Conservation (phyloP, 1,140 invertebrate genomes). For the Metopolophium dirhodum region DNA sequence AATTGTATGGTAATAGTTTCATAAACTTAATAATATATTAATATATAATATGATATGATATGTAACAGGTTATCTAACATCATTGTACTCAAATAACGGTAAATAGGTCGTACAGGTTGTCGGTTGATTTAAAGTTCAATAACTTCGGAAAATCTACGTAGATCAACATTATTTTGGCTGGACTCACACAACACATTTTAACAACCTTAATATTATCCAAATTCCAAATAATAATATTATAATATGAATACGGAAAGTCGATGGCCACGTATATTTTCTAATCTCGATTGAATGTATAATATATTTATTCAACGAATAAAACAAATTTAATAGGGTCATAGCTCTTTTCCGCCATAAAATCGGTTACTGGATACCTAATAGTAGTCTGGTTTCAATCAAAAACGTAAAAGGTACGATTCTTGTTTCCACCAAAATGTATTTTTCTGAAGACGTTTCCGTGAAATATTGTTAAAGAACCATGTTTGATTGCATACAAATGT, state of each 20-base stretch:
- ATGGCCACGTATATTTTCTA: background rate
- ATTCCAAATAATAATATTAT: background rate
- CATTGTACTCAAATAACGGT: constrained; percentile 19
- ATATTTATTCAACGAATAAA: background rate
- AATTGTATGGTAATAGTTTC: constrained; percentile 17
- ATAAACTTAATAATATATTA: background rate
- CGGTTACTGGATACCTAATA: background rate
- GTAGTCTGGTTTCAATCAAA: background rate
- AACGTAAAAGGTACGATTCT: background rate
- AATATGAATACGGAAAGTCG: background rate
- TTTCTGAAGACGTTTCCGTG: background rate
- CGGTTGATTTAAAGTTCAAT: constrained; percentile 28
- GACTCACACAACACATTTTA: background rate
- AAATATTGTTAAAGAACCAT: background rate
- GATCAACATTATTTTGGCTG: constrained; percentile 10
- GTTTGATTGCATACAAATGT: background rate
- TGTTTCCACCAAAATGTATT: background rate
- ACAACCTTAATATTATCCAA: background rate
- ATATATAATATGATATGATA: background rate
- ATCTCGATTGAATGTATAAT: background rate
- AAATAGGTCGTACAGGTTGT: constrained; percentile 19
- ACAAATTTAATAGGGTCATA: background rate
- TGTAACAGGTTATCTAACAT: constrained; percentile 9
- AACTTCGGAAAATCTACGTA: constrained; percentile 20
- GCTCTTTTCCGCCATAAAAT: background rate